Conservation (phyloP, 1,140 invertebrate genomes). For the Pachypeltis micranthus region DNA sequence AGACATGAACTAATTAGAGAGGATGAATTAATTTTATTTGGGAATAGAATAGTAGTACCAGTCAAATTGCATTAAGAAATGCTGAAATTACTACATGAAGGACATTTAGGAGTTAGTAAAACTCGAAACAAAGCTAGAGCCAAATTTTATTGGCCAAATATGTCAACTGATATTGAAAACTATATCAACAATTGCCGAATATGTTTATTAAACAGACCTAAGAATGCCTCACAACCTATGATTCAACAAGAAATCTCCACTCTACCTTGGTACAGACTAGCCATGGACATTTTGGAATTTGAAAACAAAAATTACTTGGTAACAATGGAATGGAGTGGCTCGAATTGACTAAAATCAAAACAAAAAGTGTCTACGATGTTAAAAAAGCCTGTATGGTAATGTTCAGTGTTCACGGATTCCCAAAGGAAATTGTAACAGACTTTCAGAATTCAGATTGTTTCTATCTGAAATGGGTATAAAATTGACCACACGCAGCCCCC, state of each 20-base stretch:
- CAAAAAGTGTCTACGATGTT: not conserved
- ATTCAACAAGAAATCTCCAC: not conserved
- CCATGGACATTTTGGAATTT: not conserved
- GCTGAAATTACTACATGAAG: slow-evolving; percentile 2
- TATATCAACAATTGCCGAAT: not conserved
- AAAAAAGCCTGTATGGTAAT: slow-evolving; percentile 5
- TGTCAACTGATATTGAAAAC: slow-evolving; percentile 7
- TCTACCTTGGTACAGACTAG: not conserved
- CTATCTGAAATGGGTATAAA: not conserved
- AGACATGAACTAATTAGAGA: slow-evolving; percentile 4
- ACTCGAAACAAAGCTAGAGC: not conserved
- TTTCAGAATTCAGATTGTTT: not conserved
- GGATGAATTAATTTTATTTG: slow-evolving; percentile 5
- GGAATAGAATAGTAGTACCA: slow-evolving; percentile 6
- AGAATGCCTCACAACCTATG: not conserved
- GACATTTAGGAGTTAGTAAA: slow-evolving; percentile 7
- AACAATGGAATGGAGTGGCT: not conserved
- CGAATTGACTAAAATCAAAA: not conserved
- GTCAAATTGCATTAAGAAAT: not conserved
- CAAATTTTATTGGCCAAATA: slow-evolving; percentile 12
- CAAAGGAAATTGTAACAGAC: not conserved
- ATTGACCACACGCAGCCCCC: slow-evolving; percentile 1
- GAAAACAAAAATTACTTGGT: slow-evolving; percentile 2
- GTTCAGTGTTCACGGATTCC: slow-evolving; percentile 3
- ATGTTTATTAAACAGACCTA: slow-evolving; percentile 4